Evolutionary conservation across 2,797 vertebrate species (phyloP), one percentile per base, ranked within the genome.

Genomic region (Tachyglossus aculeatus): DNA sequence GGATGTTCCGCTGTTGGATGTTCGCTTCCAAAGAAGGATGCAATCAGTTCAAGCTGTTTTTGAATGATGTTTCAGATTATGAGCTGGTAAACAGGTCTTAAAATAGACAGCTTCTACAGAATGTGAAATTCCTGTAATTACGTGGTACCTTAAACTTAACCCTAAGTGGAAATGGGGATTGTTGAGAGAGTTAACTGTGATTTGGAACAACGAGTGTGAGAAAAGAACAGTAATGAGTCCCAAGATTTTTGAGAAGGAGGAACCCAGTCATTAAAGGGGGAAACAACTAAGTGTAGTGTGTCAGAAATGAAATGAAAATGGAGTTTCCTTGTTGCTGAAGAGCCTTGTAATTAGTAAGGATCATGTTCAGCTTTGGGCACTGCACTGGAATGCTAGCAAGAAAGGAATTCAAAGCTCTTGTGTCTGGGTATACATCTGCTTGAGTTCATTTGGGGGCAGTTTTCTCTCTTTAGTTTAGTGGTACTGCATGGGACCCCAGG

Each of bases 61-160:
- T 60, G 77, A 82, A 67, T 67, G 73, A 79, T 80, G 78, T 80
- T 88, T 88, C 75, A 80, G 72, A 84, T 60, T 74, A 62, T 55
- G 54, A 64, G 65, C 73, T 84, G 70, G 45, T 71, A 84, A 91
- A 79, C 53, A 79, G 71, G 67, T 58, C 84, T 86, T 77, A 89
- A 90, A 88, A 90, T 82, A 90, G 74, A 63, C 54, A 59, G 41
- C 52, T 78, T 67, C 71, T 61, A 80, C 84, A 77, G 75, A 48
- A 81, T 63, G 44, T 54, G 67, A 78, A 82, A 84, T 82, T 64
- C 73, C 77, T 87, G 9, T 78, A 85, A 88, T 90, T 86, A 86
- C 43, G 43, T 59, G 70, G 43, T 67, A 44, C 33, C 50, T 81
- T 58, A 72, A 74, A 76, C 60, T 73, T 80, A 84, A 82, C 67